Percentiles rank a stretch among this genome's conserved stretches.
Conservation (phyloP, 2,888 invertebrate genomes). For the Hypercompe scribonia region DNA sequence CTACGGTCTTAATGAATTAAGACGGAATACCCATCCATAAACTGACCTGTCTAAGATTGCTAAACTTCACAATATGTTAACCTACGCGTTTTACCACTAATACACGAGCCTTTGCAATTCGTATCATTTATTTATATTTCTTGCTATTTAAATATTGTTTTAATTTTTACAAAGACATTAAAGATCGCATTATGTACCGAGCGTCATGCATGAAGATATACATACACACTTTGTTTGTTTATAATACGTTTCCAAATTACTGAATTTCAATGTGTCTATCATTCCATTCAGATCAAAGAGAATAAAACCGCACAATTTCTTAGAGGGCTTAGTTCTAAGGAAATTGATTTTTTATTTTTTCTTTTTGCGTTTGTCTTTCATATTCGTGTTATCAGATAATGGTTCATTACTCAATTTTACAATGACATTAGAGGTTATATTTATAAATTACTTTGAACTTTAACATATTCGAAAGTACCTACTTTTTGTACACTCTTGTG, state of each 20-base stretch:
- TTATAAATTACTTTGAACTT: too few species aligned
- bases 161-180: neutral
- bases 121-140: too few species aligned
- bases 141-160: neutral
- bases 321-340: conserved; percentile 41
- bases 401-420: neutral
- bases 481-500: too few species aligned
- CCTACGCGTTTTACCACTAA: too few species aligned
- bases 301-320: conserved; percentile 34
- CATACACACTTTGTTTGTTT: conserved; percentile 36
- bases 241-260: conserved; percentile 30
- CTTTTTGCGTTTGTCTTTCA: neutral
- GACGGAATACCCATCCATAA: too few species aligned
- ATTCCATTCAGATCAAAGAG: conserved; percentile 38
- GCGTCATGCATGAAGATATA: conserved; percentile 2
- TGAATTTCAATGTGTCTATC: conserved; percentile 33
- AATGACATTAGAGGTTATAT: neutral
- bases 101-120: neutral
- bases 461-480: too few species aligned
- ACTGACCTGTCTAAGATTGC: too few species aligned
- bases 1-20: too few species aligned
- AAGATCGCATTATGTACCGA: neutral
- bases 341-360: conserved; percentile 35
- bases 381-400: neutral
- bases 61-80: too few species aligned